Base-by-base conservation (phyloP, 1,140 invertebrate genomes). In the Helicoverpa armigera region DNA sequence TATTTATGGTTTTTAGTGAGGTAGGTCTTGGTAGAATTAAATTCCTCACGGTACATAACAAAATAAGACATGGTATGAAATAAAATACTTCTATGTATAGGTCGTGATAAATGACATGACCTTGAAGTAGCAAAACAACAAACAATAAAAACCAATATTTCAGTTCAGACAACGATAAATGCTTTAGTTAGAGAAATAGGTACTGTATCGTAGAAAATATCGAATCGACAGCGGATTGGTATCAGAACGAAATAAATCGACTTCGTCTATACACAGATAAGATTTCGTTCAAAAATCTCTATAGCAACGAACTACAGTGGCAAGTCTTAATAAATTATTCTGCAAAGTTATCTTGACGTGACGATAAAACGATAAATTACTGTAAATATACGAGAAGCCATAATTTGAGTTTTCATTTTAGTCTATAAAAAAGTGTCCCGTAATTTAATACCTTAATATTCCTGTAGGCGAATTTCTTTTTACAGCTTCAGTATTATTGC, bases 141-240 rank as follows among this genome's bases (percentile, higher is more conserved):
- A 58, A 13, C 58, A 60, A 60, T 60, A 60, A 60, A 58, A 31
- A 60, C 58, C 58, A 60, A 60, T 60, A 60, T 35, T 35, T 35
- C 35, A 60, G 23, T 23, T 13, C 18, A 60, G 23, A 60, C 11
- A 31, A 3, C 58, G 18, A 60, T 60, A 60, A 60, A 29, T 60
- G 23, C 58, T 60, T 29, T 29, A 35, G 35, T 35, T 35, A 3
- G 7, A 29, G 12, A 23, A 29, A 60, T 60, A 13, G n/a, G n/a
- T 56, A 18, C 18, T 60, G 58, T 60, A 29, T n/a, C 14, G 4
- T 60, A 60, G 23, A 13, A 29, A 11, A 58, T 58, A 58, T 58
- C 54, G 54, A 12, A 29, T 60, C 53, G 13, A 54, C 53, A 54
- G n/a, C 53, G 2, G 13, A 2, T 54, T 54, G 11, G 4, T 14